Evolutionary conservation across 1,140 invertebrate species (phyloP).

Genomic region (Drosophila auraria): DNA sequence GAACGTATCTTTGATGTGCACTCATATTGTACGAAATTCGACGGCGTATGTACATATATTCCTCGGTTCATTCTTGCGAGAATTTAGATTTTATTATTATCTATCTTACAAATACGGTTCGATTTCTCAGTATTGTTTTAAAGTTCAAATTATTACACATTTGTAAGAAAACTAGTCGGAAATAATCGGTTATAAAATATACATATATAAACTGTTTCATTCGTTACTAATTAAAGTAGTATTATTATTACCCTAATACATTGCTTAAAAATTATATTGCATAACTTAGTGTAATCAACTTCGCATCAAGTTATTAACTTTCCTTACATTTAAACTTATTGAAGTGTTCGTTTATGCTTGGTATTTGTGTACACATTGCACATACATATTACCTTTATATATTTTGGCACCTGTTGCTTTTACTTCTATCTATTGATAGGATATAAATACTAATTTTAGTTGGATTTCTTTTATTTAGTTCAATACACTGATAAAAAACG

Average conservation of each 20-base stretch:
- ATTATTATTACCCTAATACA: background rate
- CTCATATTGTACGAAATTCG: constrained; percentile 57
- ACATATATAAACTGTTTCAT: background rate
- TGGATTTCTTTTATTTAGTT: constrained; percentile 13
- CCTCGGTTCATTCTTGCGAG: constrained; percentile 57
- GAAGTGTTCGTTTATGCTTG: background rate
- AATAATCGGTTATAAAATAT: constrained; percentile 16
- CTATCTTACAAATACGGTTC: constrained; percentile 31
- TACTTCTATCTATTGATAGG: background rate
- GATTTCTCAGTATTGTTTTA: constrained; percentile 13
- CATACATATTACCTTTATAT: constrained; percentile 1
- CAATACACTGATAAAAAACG: constrained; percentile 1
- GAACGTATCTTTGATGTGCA: constrained; percentile 67
- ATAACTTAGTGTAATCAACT: background rate
- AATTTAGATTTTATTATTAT: constrained; percentile 55
- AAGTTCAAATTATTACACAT: constrained; percentile 8
- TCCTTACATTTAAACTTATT: background rate
- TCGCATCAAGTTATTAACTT: background rate
- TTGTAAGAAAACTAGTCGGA: background rate
- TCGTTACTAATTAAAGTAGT: background rate
- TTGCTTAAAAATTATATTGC: background rate
- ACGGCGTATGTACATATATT: constrained; percentile 39
- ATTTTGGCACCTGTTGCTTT: constrained; percentile 32
- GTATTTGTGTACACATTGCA: background rate
- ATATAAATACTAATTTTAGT: background rate